phyloP scores from a whole-genome alignment of 2,113 vertebrate species.

The Otis tarda region DNA sequence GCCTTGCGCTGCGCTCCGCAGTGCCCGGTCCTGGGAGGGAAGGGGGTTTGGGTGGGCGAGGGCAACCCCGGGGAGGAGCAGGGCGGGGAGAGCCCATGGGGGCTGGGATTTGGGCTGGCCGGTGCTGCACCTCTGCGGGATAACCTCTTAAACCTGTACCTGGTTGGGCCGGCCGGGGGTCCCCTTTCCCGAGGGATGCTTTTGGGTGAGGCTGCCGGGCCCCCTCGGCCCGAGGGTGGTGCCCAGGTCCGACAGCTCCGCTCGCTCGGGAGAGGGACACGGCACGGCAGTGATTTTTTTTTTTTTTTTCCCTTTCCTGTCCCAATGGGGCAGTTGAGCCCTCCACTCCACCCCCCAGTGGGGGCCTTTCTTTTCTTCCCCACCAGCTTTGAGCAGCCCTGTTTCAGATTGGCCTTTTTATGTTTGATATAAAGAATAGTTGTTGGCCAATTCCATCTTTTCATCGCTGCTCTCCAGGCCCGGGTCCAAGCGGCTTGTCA shows the following conservation, averaged over 20 bases:
- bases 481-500: conserved; percentile 89
- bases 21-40: neutral
- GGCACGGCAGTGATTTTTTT: neutral
- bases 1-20: neutral
- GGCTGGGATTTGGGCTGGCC: neutral
- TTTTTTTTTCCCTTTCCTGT: neutral
- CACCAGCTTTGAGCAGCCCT: conserved; percentile 84
- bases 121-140: neutral
- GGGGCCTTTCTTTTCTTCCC: conserved; percentile 77
- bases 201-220: neutral
- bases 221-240: neutral
- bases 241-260: neutral
- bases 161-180: neutral
- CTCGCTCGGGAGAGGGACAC: neutral
- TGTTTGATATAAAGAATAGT: conserved; percentile 88
- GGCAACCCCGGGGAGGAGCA: neutral
- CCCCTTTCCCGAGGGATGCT: no score
- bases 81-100: no score
- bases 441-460: conserved; percentile 85
- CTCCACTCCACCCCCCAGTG: conserved; percentile 67
- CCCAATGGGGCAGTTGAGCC: conserved; percentile 55
- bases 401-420: conserved; percentile 87
- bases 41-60: neutral
- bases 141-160: neutral
- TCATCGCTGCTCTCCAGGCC: conserved; percentile 87